Base-by-base conservation (phyloP, 2,888 invertebrate genomes). In the Cactoblastis cactorum region DNA sequence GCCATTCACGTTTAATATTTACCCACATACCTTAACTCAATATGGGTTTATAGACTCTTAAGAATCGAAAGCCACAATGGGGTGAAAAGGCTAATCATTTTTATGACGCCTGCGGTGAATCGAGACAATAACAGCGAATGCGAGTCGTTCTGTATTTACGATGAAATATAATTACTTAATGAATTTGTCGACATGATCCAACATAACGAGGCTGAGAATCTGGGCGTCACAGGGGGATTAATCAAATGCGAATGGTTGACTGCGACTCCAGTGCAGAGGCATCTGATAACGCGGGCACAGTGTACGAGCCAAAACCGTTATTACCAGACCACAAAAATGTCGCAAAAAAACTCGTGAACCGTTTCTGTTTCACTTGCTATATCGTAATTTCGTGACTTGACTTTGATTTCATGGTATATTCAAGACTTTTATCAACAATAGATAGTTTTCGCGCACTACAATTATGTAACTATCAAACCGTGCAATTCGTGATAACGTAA, bases 341-440 rank as follows among this genome's bases (percentile, higher is more conserved):
- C 74, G 75, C 79, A 77, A 81, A 83, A 80, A 84, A 83, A 61
- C 68, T 68, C 67, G 63, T 69, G 76, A 80, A 79, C 81, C 81
- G 81, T 84, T 83, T 82, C 79, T 83, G 77, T 83, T 83, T 83
- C 76, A 83, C 79, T 83, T 77, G 77, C 75, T 74, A 76, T 79
- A 83, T 78, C 74, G 74, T 77, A 71, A 77, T 78, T 77, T 78
- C 68, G 70, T 78, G 75, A 80, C 80, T 77, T 80, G 77, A 80
- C 76, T 78, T 76, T 71, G 73, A 80, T 80, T 83, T 83, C 77
- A 79, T 73, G 75, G 73, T 71, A 67, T 72, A 74, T 80, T 76
- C 75, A 74, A 73, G 71, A 72, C 61, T 59, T 69, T 75, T 71
- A 71, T 67, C 67, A 73, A 74, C 70, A 74, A 71, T 64, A 65